phyloP scores from a whole-genome alignment of 37 sponge, comb jelly and placozoan species.

The Petrosia ficiformis region DNA sequence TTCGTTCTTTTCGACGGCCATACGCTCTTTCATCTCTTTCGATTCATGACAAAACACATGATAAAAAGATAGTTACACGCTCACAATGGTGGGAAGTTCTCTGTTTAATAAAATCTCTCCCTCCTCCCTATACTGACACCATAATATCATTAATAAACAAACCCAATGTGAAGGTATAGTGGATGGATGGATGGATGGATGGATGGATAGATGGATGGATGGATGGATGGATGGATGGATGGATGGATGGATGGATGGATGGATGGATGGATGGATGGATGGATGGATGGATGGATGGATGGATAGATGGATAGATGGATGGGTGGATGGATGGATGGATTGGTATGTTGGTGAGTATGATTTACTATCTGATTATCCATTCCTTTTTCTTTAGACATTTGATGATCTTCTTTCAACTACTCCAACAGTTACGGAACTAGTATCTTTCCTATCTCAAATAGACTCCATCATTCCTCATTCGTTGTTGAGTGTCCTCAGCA shows the following conservation, averaged over 20 bases:
- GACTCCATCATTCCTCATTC: slow-evolving; percentile 26
- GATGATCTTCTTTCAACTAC: slow-evolving; percentile 31
- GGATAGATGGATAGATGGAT: no score
- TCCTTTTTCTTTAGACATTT: slow-evolving; percentile 29
- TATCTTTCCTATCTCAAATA: slow-evolving; percentile 15
- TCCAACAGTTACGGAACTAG: slow-evolving; percentile 26
- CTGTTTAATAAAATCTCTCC: slow-evolving; percentile 26
- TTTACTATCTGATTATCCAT: no score
- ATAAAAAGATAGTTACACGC: not conserved
- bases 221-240: no score
- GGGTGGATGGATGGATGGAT: no score
- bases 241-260: no score
- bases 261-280: no score
- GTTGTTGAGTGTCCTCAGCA: slow-evolving; percentile 15
- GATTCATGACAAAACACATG: not conserved
- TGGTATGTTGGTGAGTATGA: not conserved
- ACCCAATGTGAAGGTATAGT: slow-evolving; percentile 15
- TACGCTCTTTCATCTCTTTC: not conserved
- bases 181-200: not conserved
- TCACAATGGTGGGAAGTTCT: slow-evolving; percentile 73
- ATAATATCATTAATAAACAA: slow-evolving; percentile 4
- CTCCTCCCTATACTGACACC: not conserved
- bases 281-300: no score
- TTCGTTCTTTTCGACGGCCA: not conserved
- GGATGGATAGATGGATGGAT: no score